Evolutionary conservation across 2,113 vertebrate genomes (phyloP).

Genomic region (Pipa parva): DNA sequence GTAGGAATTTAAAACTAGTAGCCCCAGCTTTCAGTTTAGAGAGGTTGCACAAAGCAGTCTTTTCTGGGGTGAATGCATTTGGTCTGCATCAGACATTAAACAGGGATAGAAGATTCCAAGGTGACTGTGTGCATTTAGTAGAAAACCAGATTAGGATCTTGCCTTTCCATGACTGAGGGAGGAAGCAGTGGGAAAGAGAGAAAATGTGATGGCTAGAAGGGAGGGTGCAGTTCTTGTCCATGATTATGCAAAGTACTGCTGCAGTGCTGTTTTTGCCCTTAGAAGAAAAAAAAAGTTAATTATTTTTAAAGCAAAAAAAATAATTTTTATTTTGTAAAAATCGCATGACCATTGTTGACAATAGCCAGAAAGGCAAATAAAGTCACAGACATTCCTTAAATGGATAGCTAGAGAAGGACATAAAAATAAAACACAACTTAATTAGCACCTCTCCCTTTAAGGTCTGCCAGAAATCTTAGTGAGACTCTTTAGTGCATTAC

Average conservation of each 20-base stretch:
- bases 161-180: conserved; percentile 60
- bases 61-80: conserved; percentile 54
- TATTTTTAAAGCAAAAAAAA: too few relatives aligned
- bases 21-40: conserved; percentile 66
- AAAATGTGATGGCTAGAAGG: not conserved
- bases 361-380: too few relatives aligned
- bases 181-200: not conserved
- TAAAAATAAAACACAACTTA: too few relatives aligned
- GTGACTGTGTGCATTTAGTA: conserved; percentile 80
- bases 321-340: too few relatives aligned
- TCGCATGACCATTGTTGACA: too few relatives aligned
- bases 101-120: conserved; percentile 74
- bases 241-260: conserved; percentile 95
- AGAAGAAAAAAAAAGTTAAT: conserved; percentile 55
- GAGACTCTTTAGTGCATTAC: too few relatives aligned
- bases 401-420: too few relatives aligned
- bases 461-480: too few relatives aligned
- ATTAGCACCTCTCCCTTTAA: too few relatives aligned
- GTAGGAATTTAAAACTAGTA: conserved; percentile 46
- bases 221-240: conserved; percentile 57
- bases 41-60: conserved; percentile 20
- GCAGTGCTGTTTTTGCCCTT: conserved; percentile 97
- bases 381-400: too few relatives aligned
- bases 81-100: conserved; percentile 55
- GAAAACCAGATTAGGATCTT: conserved; percentile 63